Conservation (phyloP, 2,113 vertebrate species). For the Engystomops pustulosus region DNA sequence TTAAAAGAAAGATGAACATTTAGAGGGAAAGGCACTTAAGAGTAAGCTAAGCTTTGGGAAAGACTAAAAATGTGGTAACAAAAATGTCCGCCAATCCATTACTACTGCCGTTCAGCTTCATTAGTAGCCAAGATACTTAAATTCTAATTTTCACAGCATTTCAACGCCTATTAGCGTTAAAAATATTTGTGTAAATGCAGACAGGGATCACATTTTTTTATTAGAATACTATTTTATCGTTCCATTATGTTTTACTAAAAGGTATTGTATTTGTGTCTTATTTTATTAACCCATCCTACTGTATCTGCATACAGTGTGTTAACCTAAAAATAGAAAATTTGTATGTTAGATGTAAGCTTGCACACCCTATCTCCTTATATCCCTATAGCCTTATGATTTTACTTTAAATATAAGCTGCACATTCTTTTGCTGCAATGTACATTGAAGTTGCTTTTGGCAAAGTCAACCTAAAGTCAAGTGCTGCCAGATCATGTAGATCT, state of each 20-base stretch:
- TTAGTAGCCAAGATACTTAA: not conserved
- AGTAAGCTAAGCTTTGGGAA: not conserved
- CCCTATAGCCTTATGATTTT: not conserved
- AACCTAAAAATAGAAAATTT: no score
- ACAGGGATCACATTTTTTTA: not conserved
- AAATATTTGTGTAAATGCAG: constrained; percentile 22
- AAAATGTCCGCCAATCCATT: not conserved
- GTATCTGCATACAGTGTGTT: no score
- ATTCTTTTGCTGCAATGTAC: not conserved
- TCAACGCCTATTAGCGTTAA: not conserved
- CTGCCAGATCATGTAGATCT: constrained; percentile 47
- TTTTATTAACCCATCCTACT: not conserved
- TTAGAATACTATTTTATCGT: not conserved
- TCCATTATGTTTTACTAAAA: constrained; percentile 2
- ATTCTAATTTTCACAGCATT: not conserved
- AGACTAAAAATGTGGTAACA: not conserved
- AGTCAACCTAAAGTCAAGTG: constrained; percentile 3
- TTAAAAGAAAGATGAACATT: constrained; percentile 17
- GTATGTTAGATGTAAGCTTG: no score
- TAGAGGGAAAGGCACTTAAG: not conserved
- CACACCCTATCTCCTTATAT: no score
- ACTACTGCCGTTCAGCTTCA: not conserved
- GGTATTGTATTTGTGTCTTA: not conserved
- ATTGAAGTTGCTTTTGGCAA: constrained; percentile 29
- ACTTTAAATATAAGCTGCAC: not conserved